Conservation (phyloP, 1,140 invertebrate genomes). For the Ectropis grisescens region DNA sequence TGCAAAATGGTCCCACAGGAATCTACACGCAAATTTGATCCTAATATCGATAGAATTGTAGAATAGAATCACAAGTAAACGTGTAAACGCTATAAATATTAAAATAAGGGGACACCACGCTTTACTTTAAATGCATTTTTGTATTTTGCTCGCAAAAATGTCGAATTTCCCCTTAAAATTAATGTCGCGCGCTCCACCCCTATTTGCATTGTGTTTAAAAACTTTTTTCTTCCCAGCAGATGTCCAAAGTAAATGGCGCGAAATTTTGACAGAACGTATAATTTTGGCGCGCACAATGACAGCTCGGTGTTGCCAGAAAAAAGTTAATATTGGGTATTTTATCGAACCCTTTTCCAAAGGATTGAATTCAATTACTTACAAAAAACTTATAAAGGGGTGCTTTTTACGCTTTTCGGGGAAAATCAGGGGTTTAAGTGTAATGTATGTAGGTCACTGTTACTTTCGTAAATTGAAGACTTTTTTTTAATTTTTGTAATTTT, state of each 20-base stretch:
- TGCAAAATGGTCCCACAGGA: no score
- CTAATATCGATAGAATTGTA: no score
- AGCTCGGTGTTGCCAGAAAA: constrained; percentile 30
- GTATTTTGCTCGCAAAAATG: constrained; percentile 56
- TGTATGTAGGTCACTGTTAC: constrained; percentile 58
- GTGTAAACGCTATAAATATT: constrained; percentile 48
- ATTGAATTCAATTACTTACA: constrained; percentile 64
- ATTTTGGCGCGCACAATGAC: constrained; percentile 56
- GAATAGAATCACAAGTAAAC: not conserved
- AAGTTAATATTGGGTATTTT: constrained; percentile 45
- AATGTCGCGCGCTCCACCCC: constrained; percentile 52
- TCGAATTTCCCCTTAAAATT: constrained; percentile 63
- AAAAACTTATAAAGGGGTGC: constrained; percentile 51
- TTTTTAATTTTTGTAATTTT: constrained; percentile 28
- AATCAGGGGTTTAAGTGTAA: constrained; percentile 33
- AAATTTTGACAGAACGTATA: constrained; percentile 65
- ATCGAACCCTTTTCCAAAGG: constrained; percentile 63
- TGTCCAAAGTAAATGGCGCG: constrained; percentile 62
- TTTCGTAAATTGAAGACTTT: constrained; percentile 48
- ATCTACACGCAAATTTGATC: no score
- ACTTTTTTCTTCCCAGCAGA: constrained; percentile 52
- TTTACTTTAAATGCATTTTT: constrained; percentile 62
- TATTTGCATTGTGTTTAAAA: constrained; percentile 65
- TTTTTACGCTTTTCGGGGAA: constrained; percentile 56
- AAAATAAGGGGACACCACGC: constrained; percentile 51